These are phyloP conservation scores for Parasteatoda lunata DNA, from an alignment of 2,888 invertebrate species.

Conservation along the genomic window DNA sequence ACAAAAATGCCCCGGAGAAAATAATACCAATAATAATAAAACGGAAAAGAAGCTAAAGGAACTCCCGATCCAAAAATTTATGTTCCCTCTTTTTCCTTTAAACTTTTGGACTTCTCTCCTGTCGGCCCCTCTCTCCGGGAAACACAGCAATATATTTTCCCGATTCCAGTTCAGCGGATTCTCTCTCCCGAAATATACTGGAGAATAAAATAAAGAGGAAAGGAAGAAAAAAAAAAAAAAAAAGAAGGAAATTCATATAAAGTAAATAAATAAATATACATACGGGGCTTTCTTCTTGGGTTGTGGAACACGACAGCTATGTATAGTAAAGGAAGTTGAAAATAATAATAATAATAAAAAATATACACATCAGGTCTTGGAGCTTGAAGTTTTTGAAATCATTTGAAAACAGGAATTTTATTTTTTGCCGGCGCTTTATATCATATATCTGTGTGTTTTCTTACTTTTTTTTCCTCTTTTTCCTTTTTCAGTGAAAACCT, in stretches of 20 bases:
- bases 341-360: conserved; percentile 10
- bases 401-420: conserved; percentile 54
- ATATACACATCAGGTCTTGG: conserved; percentile 32
- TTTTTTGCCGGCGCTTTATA: conserved; percentile 10
- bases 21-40: conserved; percentile 42
- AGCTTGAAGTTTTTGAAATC: conserved; percentile 51
- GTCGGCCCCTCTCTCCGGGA: conserved; percentile 11
- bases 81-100: conserved; percentile 36
- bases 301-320: not conserved
- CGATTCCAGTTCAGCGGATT: conserved; percentile 39
- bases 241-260: not conserved
- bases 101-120: conserved; percentile 40
- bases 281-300: not conserved
- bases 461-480: not conserved
- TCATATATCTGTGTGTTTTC: conserved; percentile 19
- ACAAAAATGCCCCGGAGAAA: conserved; percentile 15
- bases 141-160: conserved; percentile 36
- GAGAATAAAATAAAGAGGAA: not conserved
- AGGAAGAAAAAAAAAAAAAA: too few relatives aligned
- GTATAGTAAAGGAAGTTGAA: not conserved
- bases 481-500: conserved; percentile 25
- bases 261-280: conserved; percentile 20
- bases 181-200: not conserved
- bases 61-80: conserved; percentile 44
- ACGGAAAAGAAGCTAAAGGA: conserved; percentile 12